Percentiles rank a stretch among this genome's conserved stretches.
Evolutionary conservation across 2,113 vertebrate species (phyloP).

Genomic region (Ictalurus furcatus): DNA sequence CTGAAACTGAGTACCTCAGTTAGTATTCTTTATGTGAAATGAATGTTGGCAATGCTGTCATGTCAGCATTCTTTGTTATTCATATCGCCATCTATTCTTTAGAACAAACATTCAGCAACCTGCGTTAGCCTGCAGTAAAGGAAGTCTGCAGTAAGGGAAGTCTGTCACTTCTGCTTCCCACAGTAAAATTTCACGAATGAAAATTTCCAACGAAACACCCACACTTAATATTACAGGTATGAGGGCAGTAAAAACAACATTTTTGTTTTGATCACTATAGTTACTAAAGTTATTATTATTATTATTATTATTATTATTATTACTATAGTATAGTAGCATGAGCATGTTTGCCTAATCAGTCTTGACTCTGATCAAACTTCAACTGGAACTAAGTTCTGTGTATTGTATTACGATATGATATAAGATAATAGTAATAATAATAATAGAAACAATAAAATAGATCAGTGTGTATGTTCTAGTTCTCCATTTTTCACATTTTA

Average conservation of each 20-base stretch:
- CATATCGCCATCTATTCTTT: neutral
- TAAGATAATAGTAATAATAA: no score
- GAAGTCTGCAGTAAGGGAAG: constrained; percentile 17
- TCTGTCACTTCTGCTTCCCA: constrained; percentile 13
- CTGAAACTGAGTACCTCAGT: neutral
- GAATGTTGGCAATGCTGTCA: no score
- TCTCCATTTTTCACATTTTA: no score
- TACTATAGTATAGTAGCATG: neutral
- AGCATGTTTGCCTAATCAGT: neutral
- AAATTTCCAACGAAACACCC: neutral
- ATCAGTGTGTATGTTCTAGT: no score
- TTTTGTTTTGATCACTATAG: neutral
- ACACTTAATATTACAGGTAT: neutral
- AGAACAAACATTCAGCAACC: neutral
- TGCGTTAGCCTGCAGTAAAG: neutral
- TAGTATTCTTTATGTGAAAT: neutral
- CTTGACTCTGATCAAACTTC: neutral
- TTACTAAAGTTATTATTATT: neutral
- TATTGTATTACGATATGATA: no score
- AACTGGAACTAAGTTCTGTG: neutral
- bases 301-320: no score
- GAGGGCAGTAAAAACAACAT: neutral
- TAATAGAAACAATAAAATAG: no score
- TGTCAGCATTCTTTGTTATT: neutral
- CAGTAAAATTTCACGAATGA: neutral